A percentile compares a stretch with the other conserved stretches of the same genome.
Evolutionary conservation across 2,113 vertebrate genomes (phyloP).

Genomic region (Bos indicus): DNA sequence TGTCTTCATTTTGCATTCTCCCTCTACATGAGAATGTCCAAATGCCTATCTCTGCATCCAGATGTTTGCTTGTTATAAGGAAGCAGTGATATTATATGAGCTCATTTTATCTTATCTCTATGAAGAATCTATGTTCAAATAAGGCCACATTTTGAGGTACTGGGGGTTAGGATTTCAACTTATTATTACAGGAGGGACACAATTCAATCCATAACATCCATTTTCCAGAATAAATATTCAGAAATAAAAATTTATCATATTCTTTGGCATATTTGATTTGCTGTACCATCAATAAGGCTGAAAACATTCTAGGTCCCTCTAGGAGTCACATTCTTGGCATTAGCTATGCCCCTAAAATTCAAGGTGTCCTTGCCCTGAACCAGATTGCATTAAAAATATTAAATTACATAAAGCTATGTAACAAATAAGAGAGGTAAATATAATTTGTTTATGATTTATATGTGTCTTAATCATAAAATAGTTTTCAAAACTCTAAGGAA

Average conservation of each 20-base stretch:
- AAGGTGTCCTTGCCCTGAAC: neutral
- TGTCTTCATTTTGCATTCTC: neutral
- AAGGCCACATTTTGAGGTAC: neutral
- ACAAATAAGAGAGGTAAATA: neutral
- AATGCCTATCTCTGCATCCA: neutral
- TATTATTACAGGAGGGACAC: neutral
- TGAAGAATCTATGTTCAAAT: neutral
- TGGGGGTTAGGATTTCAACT: neutral
- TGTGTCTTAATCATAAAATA: neutral
- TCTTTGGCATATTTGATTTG: neutral
- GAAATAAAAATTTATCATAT: neutral
- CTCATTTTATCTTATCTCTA: neutral
- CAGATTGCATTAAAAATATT: neutral
- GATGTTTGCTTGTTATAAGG: neutral
- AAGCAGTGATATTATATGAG: neutral
- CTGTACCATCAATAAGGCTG: neutral
- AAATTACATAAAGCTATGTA: neutral
- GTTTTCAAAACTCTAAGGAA: neutral
- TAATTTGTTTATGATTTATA: neutral
- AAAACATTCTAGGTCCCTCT: neutral
- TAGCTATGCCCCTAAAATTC: neutral
- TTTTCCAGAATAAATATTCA: neutral
- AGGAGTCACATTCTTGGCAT: neutral
- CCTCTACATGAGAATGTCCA: neutral
- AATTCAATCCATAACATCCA: neutral